Conservation (phyloP, 1,140 invertebrate species). For the Vanessa tameamea region DNA sequence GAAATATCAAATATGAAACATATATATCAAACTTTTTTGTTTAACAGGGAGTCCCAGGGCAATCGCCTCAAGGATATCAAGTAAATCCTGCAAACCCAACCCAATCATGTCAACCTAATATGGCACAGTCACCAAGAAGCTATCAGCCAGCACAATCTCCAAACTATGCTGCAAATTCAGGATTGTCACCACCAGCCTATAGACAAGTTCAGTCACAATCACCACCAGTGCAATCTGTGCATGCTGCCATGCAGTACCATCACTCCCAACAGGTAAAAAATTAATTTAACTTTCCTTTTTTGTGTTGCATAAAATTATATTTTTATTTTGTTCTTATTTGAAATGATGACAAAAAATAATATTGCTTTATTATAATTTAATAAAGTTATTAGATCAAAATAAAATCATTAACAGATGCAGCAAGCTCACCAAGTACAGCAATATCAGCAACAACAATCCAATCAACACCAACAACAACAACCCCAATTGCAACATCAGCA, state of each 20-base stretch:
- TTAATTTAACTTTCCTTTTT: background rate
- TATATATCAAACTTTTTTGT: background rate
- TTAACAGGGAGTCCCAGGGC: conserved; percentile 61
- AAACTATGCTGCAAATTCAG: conserved; percentile 59
- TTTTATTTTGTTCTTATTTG: background rate
- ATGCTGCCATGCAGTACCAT: conserved; percentile 72
- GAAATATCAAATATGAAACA: too few relatives aligned
- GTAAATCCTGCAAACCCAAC: conserved; percentile 61
- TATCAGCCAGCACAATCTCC: conserved; percentile 68
- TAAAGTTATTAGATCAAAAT: conserved; percentile 4
- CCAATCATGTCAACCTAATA: conserved; percentile 61
- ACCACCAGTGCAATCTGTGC: conserved; percentile 64
- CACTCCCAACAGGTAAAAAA: conserved; percentile 67
- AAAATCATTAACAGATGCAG: conserved; percentile 55
- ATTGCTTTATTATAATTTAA: conserved; percentile 14
- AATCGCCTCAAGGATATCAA: conserved; percentile 67
- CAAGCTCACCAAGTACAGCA: conserved; percentile 66
- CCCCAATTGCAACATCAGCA: conserved; percentile 59
- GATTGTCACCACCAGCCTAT: conserved; percentile 68
- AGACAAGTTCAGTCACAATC: conserved; percentile 69
- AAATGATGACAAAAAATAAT: background rate
- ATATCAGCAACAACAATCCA: conserved; percentile 61
- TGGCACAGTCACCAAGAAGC: conserved; percentile 66
- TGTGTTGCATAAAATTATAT: background rate
- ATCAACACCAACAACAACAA: conserved; percentile 62